Base-by-base conservation (phyloP, 2,888 invertebrate genomes). In the Rhyacophila evoluta region DNA sequence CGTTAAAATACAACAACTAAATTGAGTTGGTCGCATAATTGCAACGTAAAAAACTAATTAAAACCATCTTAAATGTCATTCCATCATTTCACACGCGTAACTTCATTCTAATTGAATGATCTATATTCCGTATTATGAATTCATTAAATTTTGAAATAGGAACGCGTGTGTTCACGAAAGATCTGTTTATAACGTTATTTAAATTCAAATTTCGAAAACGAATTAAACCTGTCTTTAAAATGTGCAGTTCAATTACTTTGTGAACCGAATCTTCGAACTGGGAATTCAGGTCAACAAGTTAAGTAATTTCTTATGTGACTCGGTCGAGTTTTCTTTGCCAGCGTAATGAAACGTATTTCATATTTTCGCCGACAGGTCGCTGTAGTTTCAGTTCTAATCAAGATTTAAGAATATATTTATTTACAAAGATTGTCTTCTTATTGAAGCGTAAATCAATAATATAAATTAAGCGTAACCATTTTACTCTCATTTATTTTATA, bases 131-230 rank as follows among this genome's bases (percentile, higher is more conserved):
- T n/a, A 33, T 33, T 33, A 55, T 55, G 15, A 19, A 55, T 55
- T 55, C 55, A 55, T 55, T 5, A 55, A 55, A 55, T 55, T n/a
- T 55, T 55, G 25, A 55, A 55, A 55, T 55, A 19, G 8, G 55
- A 55, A 55, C 55, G 55, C 55, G 55, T 55, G 55, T 55, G 55
- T 55, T 55, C 55, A 19, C 19, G 19, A 55, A 55, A 55, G 55
- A 19, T 55, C 19, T 55, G 25, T 39, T n/a, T n/a, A 39, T 12
- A 39, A 15, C 12, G 39, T 55, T 25, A 55, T 25, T 55, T 25
- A 55, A 55, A 55, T 55, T 55, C 55, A 55, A 55, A 55, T 55
- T 55, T 55, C 55, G 55, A 55, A 55, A 55, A 55, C 55, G 55
- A 55, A 55, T 55, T 55, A 55, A 55, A 55, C 55, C 55, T 55